These are phyloP conservation scores for Strigamia crassipes DNA, from an alignment of 2,888 invertebrate genomes.

Conservation along the genomic window DNA sequence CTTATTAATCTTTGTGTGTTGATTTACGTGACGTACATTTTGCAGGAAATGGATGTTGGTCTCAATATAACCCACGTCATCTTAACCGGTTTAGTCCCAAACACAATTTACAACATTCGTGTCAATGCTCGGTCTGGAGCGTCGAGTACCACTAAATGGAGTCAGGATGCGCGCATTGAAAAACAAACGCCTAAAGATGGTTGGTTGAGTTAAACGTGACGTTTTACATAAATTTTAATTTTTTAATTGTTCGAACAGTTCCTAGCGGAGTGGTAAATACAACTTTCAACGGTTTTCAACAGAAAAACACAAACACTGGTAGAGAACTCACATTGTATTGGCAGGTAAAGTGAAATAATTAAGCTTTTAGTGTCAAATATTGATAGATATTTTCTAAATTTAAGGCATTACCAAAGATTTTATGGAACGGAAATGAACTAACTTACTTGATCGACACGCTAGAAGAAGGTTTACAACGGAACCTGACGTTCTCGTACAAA, in stretches of 20 bases:
- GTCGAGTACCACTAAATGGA: neutral
- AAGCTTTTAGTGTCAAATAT: no score
- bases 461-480: constrained; percentile 43
- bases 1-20: neutral
- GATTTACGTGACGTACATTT: neutral
- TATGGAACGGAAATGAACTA: constrained; percentile 39
- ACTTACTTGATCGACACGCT: constrained; percentile 43
- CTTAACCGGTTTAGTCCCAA: constrained; percentile 15
- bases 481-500: neutral
- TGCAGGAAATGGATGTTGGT: neutral
- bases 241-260: neutral
- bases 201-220: neutral
- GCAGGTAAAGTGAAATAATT: neutral
- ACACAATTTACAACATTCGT: constrained; percentile 33
- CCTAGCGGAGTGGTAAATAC: neutral
- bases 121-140: constrained; percentile 29
- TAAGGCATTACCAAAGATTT: constrained; percentile 39
- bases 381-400: neutral
- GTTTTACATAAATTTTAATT: neutral
- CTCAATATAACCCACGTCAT: neutral
- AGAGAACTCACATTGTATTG: constrained; percentile 29
- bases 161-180: neutral
- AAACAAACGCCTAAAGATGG: constrained; percentile 42
- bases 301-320: neutral
- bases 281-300: constrained; percentile 20